A percentile compares a stretch with the other conserved stretches of the same genome.
These are phyloP conservation scores for Caenorhabditis doughertyi DNA, from an alignment of 2,888 invertebrate species.

Conservation along the genomic window DNA sequence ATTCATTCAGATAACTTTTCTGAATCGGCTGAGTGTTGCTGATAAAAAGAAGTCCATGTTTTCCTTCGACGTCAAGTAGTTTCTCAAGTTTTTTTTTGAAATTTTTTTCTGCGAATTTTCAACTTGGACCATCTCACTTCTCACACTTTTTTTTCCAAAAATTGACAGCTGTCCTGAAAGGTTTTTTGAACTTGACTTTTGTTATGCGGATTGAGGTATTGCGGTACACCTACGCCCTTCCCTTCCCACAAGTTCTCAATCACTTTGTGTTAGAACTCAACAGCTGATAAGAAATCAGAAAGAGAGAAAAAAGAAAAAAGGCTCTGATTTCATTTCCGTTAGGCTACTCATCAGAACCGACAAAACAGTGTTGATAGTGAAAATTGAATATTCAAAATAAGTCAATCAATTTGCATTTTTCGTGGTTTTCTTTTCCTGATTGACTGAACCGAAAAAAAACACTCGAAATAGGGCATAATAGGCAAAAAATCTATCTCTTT, in stretches of 20 bases:
- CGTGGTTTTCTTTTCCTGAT: background rate
- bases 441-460: background rate
- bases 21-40: too few relatives aligned
- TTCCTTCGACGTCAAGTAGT: too few relatives aligned
- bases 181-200: constrained; percentile 48
- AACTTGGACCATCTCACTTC: constrained; percentile 1
- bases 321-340: constrained; percentile 51
- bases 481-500: background rate
- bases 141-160: constrained; percentile 1
- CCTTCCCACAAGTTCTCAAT: constrained; percentile 40
- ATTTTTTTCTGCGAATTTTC: background rate
- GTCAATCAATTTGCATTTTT: constrained; percentile 24
- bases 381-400: background rate
- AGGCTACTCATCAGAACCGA: background rate
- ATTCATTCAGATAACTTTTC: too few relatives aligned
- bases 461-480: background rate
- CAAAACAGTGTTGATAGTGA: background rate
- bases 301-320: background rate
- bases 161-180: constrained; percentile 21
- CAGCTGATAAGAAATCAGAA: constrained; percentile 50
- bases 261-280: constrained; percentile 16
- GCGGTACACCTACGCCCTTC: constrained; percentile 40
- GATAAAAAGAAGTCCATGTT: too few relatives aligned
- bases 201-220: constrained; percentile 40
- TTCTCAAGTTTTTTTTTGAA: background rate